phyloP scores from a whole-genome alignment of 1,140 invertebrate species.

The Drosophila sp. region DNA sequence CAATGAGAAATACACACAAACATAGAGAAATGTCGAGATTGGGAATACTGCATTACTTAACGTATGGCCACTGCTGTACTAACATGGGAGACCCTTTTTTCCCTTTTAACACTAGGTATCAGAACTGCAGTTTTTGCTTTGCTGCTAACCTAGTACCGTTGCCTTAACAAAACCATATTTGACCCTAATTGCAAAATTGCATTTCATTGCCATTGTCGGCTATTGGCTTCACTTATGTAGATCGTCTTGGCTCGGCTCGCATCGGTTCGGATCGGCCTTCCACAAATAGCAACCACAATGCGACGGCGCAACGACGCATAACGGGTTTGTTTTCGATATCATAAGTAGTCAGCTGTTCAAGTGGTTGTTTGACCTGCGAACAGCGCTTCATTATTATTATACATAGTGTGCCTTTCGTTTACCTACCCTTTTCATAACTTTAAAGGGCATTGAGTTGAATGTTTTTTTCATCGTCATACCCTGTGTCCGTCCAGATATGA shows the following conservation, averaged over 20 bases:
- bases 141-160: slow-evolving; percentile 36
- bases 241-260: background rate
- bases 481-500: no score
- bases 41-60: no score
- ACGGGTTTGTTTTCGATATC: slow-evolving; percentile 43
- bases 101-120: background rate
- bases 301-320: slow-evolving; percentile 44
- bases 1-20: no score
- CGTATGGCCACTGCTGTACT: no score
- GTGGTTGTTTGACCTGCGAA: background rate
- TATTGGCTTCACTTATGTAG: slow-evolving; percentile 23
- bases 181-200: slow-evolving; percentile 31
- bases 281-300: background rate
- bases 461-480: no score
- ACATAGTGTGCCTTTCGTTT: slow-evolving; percentile 24
- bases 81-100: background rate
- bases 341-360: slow-evolving; percentile 7
- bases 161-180: slow-evolving; percentile 42
- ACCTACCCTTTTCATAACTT: slow-evolving; percentile 29
- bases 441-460: slow-evolving; percentile 16
- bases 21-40: no score
- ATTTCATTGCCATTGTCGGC: slow-evolving; percentile 56
- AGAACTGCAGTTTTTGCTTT: slow-evolving; percentile 19
- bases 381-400: slow-evolving; percentile 1
- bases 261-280: background rate